phyloP scores from a whole-genome alignment of 2,113 vertebrate genomes.

The Takifugu bimaculatus region DNA sequence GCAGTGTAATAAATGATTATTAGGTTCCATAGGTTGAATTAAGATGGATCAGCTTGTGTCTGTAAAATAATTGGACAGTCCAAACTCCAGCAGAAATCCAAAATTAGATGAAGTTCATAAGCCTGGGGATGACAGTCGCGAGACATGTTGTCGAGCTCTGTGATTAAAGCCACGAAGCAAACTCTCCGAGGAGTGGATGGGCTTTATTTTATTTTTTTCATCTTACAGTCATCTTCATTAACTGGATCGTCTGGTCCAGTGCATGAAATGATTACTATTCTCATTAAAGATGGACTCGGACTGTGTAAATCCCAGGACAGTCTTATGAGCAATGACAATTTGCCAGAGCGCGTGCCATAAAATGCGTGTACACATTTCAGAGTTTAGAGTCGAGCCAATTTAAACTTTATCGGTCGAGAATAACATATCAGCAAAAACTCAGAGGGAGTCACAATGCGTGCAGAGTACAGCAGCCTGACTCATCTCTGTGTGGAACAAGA shows the following conservation, averaged over 20 bases:
- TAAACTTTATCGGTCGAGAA: constrained; percentile 22
- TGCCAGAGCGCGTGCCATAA: constrained; percentile 37
- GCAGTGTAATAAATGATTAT: constrained; percentile 1
- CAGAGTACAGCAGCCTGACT: neutral
- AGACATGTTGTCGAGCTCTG: constrained; percentile 25
- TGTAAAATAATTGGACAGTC: constrained; percentile 31
- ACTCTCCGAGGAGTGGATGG: constrained; percentile 37
- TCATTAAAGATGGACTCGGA: constrained; percentile 56
- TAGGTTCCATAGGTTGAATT: constrained; percentile 19
- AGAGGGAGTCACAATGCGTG: neutral
- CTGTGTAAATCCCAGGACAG: constrained; percentile 45
- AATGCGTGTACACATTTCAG: constrained; percentile 20
- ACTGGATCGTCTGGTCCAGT: constrained; percentile 57
- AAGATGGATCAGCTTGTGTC: constrained; percentile 9
- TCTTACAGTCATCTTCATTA: constrained; percentile 41
- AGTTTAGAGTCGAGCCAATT: constrained; percentile 31
- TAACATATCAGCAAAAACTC: neutral
- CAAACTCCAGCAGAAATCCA: constrained; percentile 25
- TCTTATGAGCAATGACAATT: constrained; percentile 38
- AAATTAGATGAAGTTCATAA: constrained; percentile 47
- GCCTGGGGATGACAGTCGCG: constrained; percentile 22
- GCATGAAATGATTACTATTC: constrained; percentile 60
- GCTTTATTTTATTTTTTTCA: constrained; percentile 21
- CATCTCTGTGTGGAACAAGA: too few relatives aligned
- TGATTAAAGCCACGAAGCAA: constrained; percentile 42